phyloP scores from a whole-genome alignment of 1,140 invertebrate genomes.

The Drosophila pectinifera region DNA sequence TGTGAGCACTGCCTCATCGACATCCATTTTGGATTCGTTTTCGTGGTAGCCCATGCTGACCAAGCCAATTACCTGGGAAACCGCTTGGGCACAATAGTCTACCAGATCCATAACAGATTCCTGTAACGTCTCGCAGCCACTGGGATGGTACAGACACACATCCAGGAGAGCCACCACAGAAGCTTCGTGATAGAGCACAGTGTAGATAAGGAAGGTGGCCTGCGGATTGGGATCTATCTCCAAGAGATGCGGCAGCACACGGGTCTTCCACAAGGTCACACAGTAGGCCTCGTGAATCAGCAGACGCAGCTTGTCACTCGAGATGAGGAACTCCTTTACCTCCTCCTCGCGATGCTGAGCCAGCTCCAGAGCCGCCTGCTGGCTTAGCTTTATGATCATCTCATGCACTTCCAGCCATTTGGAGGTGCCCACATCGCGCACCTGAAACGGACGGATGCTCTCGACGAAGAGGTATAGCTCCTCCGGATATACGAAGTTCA shows the following conservation, averaged over 20 bases:
- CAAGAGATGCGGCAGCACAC: slow-evolving; percentile 90
- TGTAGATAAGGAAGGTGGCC: slow-evolving; percentile 90
- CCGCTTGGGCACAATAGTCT: slow-evolving; percentile 89
- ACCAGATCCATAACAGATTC: slow-evolving; percentile 90
- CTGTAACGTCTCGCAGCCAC: slow-evolving; percentile 89
- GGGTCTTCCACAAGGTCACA: slow-evolving; percentile 91
- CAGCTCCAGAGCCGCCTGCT: slow-evolving; percentile 91
- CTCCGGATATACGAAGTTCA: slow-evolving; percentile 80
- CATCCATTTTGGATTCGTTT: slow-evolving; percentile 79
- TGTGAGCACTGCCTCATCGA: slow-evolving; percentile 85
- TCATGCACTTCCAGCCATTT: slow-evolving; percentile 92
- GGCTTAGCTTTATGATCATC: slow-evolving; percentile 90
- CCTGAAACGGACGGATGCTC: slow-evolving; percentile 72
- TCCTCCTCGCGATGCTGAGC: slow-evolving; percentile 88
- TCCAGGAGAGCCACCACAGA: slow-evolving; percentile 90
- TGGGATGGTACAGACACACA: slow-evolving; percentile 90
- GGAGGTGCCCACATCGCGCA: slow-evolving; percentile 70
- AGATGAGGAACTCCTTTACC: slow-evolving; percentile 88
- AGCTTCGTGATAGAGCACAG: slow-evolving; percentile 90
- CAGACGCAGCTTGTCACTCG: slow-evolving; percentile 87
- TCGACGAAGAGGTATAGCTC: slow-evolving; percentile 80
- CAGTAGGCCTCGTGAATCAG: slow-evolving; percentile 91
- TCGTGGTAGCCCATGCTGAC: slow-evolving; percentile 77
- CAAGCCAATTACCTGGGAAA: slow-evolving; percentile 86
- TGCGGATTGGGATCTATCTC: slow-evolving; percentile 87